Base-by-base conservation (phyloP, 2,888 invertebrate genomes). In the Onchidella celtica region DNA sequence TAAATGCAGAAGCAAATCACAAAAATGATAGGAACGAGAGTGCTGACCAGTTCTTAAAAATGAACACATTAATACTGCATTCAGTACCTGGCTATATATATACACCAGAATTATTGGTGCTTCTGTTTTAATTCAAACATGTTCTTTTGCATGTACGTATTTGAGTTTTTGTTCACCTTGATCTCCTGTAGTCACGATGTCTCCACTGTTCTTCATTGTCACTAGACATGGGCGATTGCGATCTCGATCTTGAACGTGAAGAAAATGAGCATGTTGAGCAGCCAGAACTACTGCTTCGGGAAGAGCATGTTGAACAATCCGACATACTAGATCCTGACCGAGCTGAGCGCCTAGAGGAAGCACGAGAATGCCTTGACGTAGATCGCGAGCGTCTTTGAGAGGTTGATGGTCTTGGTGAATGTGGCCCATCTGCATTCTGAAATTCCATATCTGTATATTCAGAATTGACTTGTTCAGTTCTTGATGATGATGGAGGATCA, bases 241-340 rank as follows among this genome's bases (percentile, higher is more conserved):
- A 84, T 32, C 84, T 78, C 57, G 84, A 85, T 74, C 87, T 85
- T 78, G 89, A 89, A 24, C 87, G 85, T 24, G 87, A 86, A 2
- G 85, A 85, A 24, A 81, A 59, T 55, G 85, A 84, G 59, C 84
- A 84, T 47, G 79, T 75, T 40, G 84, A 87, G 21, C 79, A 68
- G 29, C 81, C 78, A 69, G 82, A 73, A 36, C 79, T 72, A 63
- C 82, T 81, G 34, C 84, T 70, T 63, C 66, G 61, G n/a, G 73
- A 79, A 9, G 75, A 77, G n/a, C 73, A 38, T 27, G 78, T 78
- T n/a, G 65, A 79, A 40, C 68, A 73, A 27, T 68, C 29, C 3
- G 73, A 79, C 3, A 38, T 27, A 14, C 38, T 61, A 24, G 73
- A 78, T 63, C 40, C 29, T 40, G 73, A 78, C 40, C 47, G 73